Conservation (phyloP, 2,797 vertebrate species). For the Serranus cabrilla region DNA sequence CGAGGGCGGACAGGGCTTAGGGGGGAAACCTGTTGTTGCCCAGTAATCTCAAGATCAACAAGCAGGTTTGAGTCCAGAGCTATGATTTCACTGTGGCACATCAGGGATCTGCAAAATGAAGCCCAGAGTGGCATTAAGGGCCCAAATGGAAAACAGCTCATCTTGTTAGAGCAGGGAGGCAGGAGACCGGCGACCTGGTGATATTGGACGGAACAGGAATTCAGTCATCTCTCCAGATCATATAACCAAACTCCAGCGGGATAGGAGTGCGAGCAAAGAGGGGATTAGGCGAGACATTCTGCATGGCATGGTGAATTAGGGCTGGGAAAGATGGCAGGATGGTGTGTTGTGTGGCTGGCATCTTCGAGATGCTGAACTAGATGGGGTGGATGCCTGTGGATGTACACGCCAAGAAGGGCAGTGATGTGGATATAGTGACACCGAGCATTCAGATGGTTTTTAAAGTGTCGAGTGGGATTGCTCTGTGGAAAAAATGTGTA, state of each 20-base stretch:
- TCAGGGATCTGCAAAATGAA: constrained; percentile 80
- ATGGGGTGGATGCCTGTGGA: constrained; percentile 45
- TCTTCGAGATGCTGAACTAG: constrained; percentile 42
- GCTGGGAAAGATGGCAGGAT: constrained; percentile 67
- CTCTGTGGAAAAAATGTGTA: constrained; percentile 28
- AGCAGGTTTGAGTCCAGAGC: constrained; percentile 72
- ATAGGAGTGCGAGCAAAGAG: constrained; percentile 65
- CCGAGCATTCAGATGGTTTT: constrained; percentile 25
- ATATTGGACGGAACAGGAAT: constrained; percentile 69
- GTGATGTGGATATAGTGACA: constrained; percentile 45
- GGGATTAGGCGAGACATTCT: constrained; percentile 75
- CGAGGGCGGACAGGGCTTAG: constrained; percentile 62
- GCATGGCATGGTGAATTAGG: constrained; percentile 71
- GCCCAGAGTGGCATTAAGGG: constrained; percentile 78
- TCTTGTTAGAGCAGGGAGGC: constrained; percentile 76
- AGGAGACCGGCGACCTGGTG: constrained; percentile 59
- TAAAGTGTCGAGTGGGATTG: constrained; percentile 21
- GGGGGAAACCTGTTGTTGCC: constrained; percentile 77
- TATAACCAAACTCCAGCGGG: constrained; percentile 69
- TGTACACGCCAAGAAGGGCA: constrained; percentile 54
- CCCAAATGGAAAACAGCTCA: constrained; percentile 83
- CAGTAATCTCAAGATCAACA: constrained; percentile 84
- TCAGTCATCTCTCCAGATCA: constrained; percentile 74
- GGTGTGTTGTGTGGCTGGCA: constrained; percentile 66
- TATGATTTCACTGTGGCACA: constrained; percentile 76